A percentile compares a stretch with the other conserved stretches of the same genome.
Evolutionary conservation across 1,140 invertebrate species (phyloP).

Genomic region (Arion vulgaris): DNA sequence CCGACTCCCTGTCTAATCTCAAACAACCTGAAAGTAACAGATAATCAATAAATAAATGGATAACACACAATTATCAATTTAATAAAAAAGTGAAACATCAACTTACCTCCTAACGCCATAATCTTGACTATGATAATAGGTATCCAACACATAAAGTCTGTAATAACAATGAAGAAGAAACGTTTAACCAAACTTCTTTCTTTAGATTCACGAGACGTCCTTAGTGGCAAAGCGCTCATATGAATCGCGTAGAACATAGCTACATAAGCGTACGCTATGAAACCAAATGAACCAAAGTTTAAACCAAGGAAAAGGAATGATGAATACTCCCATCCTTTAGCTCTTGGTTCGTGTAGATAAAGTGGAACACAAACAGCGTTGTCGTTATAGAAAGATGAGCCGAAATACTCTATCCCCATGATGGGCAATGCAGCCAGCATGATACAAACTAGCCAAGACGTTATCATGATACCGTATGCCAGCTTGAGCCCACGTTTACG

Average conservation of each 20-base stretch:
- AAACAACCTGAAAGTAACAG: too few relatives aligned
- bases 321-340: conserved; percentile 72
- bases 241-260: conserved; percentile 79
- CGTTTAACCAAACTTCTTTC: conserved; percentile 65
- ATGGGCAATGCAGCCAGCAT: conserved; percentile 80
- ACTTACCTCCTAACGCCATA: conserved; percentile 47
- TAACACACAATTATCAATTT: too few relatives aligned
- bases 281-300: conserved; percentile 72
- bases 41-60: too few relatives aligned
- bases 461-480: conserved; percentile 75
- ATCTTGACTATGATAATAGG: conserved; percentile 63
- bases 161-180: conserved; percentile 68
- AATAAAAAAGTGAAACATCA: too few relatives aligned
- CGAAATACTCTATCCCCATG: conserved; percentile 77
- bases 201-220: conserved; percentile 77
- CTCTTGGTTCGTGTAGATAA: conserved; percentile 68
- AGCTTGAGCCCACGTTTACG: conserved; percentile 56
- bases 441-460: conserved; percentile 80
- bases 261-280: conserved; percentile 69
- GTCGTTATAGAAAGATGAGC: conserved; percentile 65
- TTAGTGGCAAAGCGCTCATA: conserved; percentile 78
- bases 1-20: too few relatives aligned
- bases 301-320: conserved; percentile 70
- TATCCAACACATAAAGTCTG: conserved; percentile 71
- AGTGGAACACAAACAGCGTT: conserved; percentile 72